Evolutionary conservation across 35 echinoderm and acorn worm species (phyloP), one percentile per base, ranked within the genome.

Genomic region (Hemicentrotus pulcherrimus): DNA sequence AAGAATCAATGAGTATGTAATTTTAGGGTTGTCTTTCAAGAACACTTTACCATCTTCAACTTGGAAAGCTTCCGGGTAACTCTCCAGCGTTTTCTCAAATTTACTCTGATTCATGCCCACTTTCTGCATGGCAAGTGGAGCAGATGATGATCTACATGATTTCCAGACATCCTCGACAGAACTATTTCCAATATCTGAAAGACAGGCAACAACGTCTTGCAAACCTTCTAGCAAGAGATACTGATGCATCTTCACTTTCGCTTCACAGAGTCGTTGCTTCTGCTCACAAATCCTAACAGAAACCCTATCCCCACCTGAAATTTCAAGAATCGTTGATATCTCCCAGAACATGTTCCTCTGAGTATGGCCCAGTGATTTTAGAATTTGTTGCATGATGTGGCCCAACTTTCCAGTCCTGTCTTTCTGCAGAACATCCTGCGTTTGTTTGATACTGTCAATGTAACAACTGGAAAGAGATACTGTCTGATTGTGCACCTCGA

Each of bases 241-340:
- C 18, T 78, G 65, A 78, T 78, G 65, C 65, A 78, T 78, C 65
- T 78, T 78, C 65, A 78, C 65, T 78, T 78, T 78, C 19, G 65
- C 65, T 28, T 78, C 65, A 78, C 65, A 78, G 19, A 28, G 0
- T 7, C 65, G 65, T 28, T 78, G 65, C 65, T 78, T 78, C 65
- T 78, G 19, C 65, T 78, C 28, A 78, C 65, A 78, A 28, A n/a
- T 6, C 6, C 65, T n/a, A 28, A 78, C 22, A 78, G 65, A 78
- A 78, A 78, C 24, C 19, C 28, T 78, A 2, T 78, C 18, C 28
- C n/a, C 65, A n/a, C 65, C 65, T 78, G 65, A 78, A 28, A 78
- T n/a, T 22, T 78, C 65, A 78, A 78, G 65, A 28, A 78, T 78
- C 6, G 65, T 78, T 78, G 65, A n/a, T 4, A 78, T 78, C 65